phyloP scores from a whole-genome alignment of 2,888 invertebrate genomes.

The Stenodema calcarata region DNA sequence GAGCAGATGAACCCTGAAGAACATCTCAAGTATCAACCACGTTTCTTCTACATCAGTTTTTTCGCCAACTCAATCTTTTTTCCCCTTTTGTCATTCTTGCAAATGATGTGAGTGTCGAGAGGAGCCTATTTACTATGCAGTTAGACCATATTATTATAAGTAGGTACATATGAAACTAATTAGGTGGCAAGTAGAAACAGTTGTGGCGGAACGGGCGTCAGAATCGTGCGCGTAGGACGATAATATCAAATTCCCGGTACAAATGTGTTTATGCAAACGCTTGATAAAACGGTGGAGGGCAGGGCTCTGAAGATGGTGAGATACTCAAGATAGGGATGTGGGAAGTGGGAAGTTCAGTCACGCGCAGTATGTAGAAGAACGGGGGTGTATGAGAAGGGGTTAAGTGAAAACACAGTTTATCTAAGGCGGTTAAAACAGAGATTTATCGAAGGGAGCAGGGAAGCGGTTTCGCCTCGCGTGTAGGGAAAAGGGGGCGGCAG shows the following conservation, averaged over 20 bases:
- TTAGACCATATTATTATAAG: no score
- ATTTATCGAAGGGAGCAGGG: conserved; percentile 6
- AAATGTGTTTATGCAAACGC: conserved; percentile 7
- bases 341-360: neutral
- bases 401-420: conserved; percentile 24
- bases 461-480: conserved; percentile 9
- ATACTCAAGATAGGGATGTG: neutral
- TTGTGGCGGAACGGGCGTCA: neutral
- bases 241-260: neutral
- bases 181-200: neutral
- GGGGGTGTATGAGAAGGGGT: neutral
- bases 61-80: no score
- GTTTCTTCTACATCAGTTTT: no score
- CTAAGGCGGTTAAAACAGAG: conserved; percentile 19
- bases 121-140: no score
- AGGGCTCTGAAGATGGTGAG: neutral
- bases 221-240: neutral
- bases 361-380: neutral
- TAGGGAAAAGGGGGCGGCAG: neutral
- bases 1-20: no score
- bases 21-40: no score
- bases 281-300: neutral
- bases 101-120: no score
- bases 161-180: no score
- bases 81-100: no score